phyloP scores from a whole-genome alignment of 1,140 invertebrate species.

The Neodiprion virginianus region DNA sequence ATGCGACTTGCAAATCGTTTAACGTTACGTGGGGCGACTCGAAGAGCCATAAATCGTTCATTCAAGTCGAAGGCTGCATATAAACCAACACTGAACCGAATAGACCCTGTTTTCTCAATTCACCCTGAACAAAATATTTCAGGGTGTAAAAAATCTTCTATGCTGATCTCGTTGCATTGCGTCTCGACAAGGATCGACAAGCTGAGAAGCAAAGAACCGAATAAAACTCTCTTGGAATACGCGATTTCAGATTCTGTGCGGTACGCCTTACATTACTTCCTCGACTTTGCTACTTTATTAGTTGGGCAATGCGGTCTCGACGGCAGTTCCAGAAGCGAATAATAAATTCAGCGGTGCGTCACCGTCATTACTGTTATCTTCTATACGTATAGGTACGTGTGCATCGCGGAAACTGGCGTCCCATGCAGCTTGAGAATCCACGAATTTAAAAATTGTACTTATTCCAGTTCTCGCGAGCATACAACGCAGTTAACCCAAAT shows the following conservation, averaged over 20 bases:
- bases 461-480: neutral
- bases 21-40: neutral
- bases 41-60: neutral
- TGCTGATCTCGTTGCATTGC: too few relatives aligned
- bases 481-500: neutral
- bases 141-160: too few relatives aligned
- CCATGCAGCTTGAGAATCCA: neutral
- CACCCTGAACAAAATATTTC: too few relatives aligned
- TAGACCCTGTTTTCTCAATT: too few relatives aligned
- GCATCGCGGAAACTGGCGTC: neutral
- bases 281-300: too few relatives aligned
- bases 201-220: too few relatives aligned
- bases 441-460: neutral
- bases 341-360: neutral
- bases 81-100: neutral
- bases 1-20: neutral
- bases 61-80: neutral
- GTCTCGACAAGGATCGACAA: too few relatives aligned
- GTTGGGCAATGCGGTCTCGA: neutral
- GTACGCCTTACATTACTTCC: too few relatives aligned
- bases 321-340: neutral
- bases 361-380: neutral
- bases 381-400: neutral
- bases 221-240: too few relatives aligned
- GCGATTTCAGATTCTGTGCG: too few relatives aligned